A percentile compares a stretch with the other conserved stretches of the same genome.
Conservation (phyloP, 2,888 invertebrate genomes). For the Colletes collaris region DNA sequence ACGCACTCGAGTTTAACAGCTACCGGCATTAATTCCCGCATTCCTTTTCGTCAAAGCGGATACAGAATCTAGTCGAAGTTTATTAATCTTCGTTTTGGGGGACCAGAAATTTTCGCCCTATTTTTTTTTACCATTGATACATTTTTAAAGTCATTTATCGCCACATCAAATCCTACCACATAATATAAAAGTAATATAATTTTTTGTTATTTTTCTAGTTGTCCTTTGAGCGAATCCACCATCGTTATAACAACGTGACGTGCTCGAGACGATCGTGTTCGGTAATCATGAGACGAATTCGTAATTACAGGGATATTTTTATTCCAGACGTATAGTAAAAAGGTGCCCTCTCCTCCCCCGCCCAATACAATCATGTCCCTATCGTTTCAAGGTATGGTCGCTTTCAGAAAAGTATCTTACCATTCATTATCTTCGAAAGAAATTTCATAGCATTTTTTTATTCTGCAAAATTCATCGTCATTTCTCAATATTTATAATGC, state of each 20-base stretch:
- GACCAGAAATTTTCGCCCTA: too few species aligned
- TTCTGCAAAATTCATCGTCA: too few species aligned
- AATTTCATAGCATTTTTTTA: background rate
- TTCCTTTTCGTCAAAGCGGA: background rate
- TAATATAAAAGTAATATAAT: too few species aligned
- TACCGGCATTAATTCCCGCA: background rate
- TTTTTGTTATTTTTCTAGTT: background rate
- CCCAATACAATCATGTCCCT: too few species aligned
- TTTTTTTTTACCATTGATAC: too few species aligned
- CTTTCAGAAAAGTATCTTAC: background rate
- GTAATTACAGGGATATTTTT: slow-evolving; percentile 18
- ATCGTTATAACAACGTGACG: background rate
- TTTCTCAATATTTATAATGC: too few species aligned
- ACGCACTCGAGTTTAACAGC: background rate
- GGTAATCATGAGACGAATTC: slow-evolving; percentile 33
- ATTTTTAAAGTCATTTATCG: too few species aligned
- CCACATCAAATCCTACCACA: too few species aligned
- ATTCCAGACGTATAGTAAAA: slow-evolving; percentile 22
- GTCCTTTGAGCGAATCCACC: background rate
- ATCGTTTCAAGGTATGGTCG: slow-evolving; percentile 1
- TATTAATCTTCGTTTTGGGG: too few species aligned
- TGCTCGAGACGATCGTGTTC: slow-evolving; percentile 15
- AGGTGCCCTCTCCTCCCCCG: background rate
- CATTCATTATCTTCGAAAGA: background rate
- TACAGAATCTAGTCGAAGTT: background rate